phyloP scores from a whole-genome alignment of 2,888 invertebrate genomes.

The Salpingus planirostris region DNA sequence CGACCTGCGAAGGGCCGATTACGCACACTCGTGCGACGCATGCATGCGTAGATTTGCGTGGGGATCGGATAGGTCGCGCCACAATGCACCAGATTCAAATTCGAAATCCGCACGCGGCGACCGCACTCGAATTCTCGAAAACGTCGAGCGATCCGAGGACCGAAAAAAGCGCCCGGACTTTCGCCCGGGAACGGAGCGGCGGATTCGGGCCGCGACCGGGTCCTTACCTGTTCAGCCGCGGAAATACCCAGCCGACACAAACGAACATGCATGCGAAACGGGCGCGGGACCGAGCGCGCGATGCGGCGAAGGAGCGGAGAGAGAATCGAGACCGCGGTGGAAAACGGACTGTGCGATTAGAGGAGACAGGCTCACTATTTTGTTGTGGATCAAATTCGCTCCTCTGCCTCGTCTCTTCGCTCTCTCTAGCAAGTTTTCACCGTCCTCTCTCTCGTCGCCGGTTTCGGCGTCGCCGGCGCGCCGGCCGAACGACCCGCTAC shows the following conservation, averaged over 20 bases:
- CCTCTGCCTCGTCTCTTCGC: slow-evolving; percentile 40
- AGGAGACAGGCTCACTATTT: slow-evolving; percentile 44
- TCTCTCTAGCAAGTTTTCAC: slow-evolving; percentile 44
- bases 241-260: slow-evolving; percentile 32
- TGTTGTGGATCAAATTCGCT: slow-evolving; percentile 46
- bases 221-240: slow-evolving; percentile 39
- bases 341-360: slow-evolving; percentile 43
- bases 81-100: slow-evolving; percentile 24
- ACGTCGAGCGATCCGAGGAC: not conserved
- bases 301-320: slow-evolving; percentile 26
- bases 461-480: slow-evolving; percentile 20
- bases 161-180: not conserved
- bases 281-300: too few relatives aligned
- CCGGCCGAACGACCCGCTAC: slow-evolving; percentile 27
- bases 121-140: slow-evolving; percentile 1
- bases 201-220: slow-evolving; percentile 31
- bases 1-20: slow-evolving; percentile 13
- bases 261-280: too few relatives aligned
- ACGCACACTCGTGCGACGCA: slow-evolving; percentile 26
- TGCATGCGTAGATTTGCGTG: slow-evolving; percentile 31
- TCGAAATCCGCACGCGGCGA: slow-evolving; percentile 6
- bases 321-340: slow-evolving; percentile 38
- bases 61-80: slow-evolving; percentile 30
- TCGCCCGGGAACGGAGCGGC: too few relatives aligned
- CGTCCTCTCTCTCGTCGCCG: slow-evolving; percentile 42